Percentiles rank a stretch among this genome's conserved stretches.
Evolutionary conservation across 2,888 invertebrate species (phyloP).

Genomic region (Nycteola revayana): DNA sequence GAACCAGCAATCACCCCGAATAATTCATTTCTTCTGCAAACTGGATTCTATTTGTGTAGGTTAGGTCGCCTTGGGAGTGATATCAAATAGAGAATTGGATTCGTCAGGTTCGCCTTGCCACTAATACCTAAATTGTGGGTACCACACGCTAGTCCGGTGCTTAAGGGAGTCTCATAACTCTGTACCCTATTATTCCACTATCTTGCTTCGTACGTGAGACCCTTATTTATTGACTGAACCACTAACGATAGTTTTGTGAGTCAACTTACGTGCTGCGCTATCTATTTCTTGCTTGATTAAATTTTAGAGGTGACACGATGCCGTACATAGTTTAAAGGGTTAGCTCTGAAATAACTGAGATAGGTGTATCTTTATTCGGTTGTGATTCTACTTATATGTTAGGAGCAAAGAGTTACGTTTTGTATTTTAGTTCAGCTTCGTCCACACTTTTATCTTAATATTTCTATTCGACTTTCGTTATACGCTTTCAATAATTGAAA

Average conservation of each 20-base stretch:
- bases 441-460: too few relatives aligned
- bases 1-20: too few relatives aligned
- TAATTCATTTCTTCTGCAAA: constrained; percentile 13
- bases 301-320: constrained; percentile 1
- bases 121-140: constrained; percentile 51
- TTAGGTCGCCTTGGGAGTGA: constrained; percentile 33
- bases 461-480: too few relatives aligned
- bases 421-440: too few relatives aligned
- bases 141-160: constrained; percentile 50
- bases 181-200: constrained; percentile 59
- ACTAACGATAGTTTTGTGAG: constrained; percentile 43
- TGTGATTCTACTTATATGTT: constrained; percentile 12
- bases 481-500: too few relatives aligned
- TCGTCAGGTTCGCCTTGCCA: constrained; percentile 36
- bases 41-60: constrained; percentile 37
- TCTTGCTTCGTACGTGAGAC: constrained; percentile 51
- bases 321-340: constrained; percentile 39
- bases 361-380: background rate
- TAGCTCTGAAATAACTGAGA: background rate
- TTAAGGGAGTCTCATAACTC: constrained; percentile 47
- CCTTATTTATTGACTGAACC: constrained; percentile 57
- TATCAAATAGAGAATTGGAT: constrained; percentile 44
- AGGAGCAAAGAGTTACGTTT: too few relatives aligned
- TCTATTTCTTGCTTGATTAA: constrained; percentile 32
- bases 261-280: constrained; percentile 41